Evolutionary conservation across 2,888 invertebrate species (phyloP), one percentile per base, ranked within the genome.

Genomic region (Alsophila aescularia): DNA sequence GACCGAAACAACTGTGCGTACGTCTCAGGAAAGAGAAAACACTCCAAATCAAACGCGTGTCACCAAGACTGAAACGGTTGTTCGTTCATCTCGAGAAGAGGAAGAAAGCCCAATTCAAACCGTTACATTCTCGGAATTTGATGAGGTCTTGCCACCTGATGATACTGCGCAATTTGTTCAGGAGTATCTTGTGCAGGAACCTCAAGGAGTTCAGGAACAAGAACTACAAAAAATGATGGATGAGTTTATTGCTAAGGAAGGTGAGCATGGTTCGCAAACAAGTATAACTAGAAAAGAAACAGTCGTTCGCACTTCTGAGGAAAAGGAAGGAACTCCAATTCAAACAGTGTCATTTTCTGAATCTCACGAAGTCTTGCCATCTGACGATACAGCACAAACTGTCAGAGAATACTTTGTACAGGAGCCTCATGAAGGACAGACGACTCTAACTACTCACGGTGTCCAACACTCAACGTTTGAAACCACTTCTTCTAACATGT

Each of bases 161-260:
- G 41, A 52, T 1, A 39, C 51, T 7, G 40, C 36, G 5, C 51
- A 61, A 41, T 57, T 62, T 39, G 45, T 60, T 10, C 67, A 74
- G 16, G 70, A 75, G 50, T 81, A 80, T 53, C 51, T 68, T 16
- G 75, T 83, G 2, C 74, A 81, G 53, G 83, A 82, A 64, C 82
- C 83, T 8, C 63, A 69, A 29, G 75, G 77, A 10, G 69, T 68
- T 34, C 43, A 62, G 16, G 44, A 64, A 15, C 57, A 48, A 36
- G 34, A 51, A 7, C 16, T 56, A 37, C 41, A 54, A 43, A 32
- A 70, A 51, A 62, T 49, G n/a, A 48, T 44, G 49, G 12, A 54
- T 34, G 39, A 54, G 18, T 49, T 43, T 44, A 44, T 54, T 1
- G 34, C 43, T 24, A 49, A 49, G 2, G 54, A 54, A 35, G 34